Evolutionary conservation across 2,797 vertebrate species (phyloP).

Genomic region (Manis pentadactyla): DNA sequence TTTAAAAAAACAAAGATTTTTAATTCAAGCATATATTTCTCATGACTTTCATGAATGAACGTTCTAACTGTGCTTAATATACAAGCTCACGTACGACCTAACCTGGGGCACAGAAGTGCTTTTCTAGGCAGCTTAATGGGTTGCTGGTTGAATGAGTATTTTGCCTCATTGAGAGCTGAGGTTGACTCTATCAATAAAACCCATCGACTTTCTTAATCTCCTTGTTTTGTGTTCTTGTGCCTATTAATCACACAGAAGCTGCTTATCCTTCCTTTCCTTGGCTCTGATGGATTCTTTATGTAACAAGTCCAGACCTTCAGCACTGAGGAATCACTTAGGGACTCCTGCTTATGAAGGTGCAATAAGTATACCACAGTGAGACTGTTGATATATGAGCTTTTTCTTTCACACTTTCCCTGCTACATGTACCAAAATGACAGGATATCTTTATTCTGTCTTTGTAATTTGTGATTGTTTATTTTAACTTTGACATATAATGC

Average conservation of each 20-base stretch:
- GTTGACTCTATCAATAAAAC: constrained; percentile 58
- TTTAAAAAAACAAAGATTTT: constrained; percentile 31
- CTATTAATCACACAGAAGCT: constrained; percentile 72
- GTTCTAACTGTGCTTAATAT: constrained; percentile 32
- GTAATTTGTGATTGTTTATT: constrained; percentile 74
- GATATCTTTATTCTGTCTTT: constrained; percentile 72
- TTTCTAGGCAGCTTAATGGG: constrained; percentile 35
- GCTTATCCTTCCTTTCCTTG: constrained; percentile 72
- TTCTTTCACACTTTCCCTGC: constrained; percentile 62
- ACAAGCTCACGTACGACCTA: not conserved
- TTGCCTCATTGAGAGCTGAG: constrained; percentile 1
- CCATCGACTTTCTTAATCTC: constrained; percentile 64
- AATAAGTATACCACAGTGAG: constrained; percentile 35
- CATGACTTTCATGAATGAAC: not conserved
- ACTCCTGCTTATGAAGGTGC: constrained; percentile 60
- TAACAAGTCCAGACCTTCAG: constrained; percentile 64
- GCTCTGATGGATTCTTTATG: constrained; percentile 76
- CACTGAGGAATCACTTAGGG: constrained; percentile 63
- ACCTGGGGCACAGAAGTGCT: not conserved
- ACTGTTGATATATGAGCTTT: constrained; percentile 69
- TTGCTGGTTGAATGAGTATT: not conserved
- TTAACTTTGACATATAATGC: constrained; percentile 65
- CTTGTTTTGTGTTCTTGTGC: constrained; percentile 57
- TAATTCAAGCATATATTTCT: constrained; percentile 41
- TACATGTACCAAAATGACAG: constrained; percentile 66